Conservation (phyloP, 2,113 vertebrate genomes). For the Vombatus ursinus region DNA sequence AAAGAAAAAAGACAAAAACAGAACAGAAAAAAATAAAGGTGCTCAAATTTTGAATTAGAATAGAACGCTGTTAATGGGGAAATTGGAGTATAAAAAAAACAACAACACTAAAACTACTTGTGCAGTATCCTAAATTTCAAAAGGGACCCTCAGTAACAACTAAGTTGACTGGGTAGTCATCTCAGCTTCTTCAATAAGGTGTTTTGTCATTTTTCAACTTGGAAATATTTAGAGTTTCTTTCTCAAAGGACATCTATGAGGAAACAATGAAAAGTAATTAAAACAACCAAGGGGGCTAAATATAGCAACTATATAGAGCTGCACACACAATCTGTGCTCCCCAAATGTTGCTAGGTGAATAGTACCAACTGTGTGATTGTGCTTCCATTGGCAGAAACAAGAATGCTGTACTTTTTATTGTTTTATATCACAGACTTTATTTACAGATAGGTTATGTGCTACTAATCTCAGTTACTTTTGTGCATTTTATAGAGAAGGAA, state of each 20-base stretch:
- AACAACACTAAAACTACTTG: slow-evolving; percentile 33
- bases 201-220: slow-evolving; percentile 49
- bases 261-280: slow-evolving; percentile 47
- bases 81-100: not conserved
- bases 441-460: not conserved
- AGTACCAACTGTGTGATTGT: not conserved
- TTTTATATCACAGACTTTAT: not conserved
- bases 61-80: not conserved
- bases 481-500: not conserved
- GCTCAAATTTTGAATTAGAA: not conserved
- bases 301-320: not conserved
- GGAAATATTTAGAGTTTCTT: slow-evolving; percentile 48
- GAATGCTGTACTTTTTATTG: not conserved
- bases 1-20: too few species aligned
- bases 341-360: slow-evolving; percentile 13
- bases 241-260: not conserved
- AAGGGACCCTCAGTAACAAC: not conserved
- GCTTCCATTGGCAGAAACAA: not conserved
- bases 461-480: not conserved
- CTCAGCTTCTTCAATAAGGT: slow-evolving; percentile 33
- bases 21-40: not conserved
- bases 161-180: slow-evolving; percentile 13
- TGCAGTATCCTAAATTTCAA: slow-evolving; percentile 38
- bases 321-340: not conserved
- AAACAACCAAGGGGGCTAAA: slow-evolving; percentile 21